phyloP scores from a whole-genome alignment of 2,888 invertebrate genomes.

The Eustalomyia histrio region DNA sequence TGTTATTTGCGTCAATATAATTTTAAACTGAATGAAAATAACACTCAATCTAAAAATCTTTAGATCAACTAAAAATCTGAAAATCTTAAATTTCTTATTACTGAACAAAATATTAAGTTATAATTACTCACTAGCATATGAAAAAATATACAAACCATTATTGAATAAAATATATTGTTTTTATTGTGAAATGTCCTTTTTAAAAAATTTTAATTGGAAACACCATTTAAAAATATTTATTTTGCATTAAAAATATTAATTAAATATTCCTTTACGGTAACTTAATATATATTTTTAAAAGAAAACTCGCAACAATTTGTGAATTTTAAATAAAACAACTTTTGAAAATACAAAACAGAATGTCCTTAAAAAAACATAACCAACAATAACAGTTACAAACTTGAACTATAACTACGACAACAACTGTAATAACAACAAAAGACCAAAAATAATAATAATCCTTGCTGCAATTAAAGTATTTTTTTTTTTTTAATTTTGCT shows the following conservation, averaged over 20 bases:
- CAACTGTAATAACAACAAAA: slow-evolving; percentile 23
- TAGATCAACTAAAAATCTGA: too few species aligned
- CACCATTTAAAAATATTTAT: too few species aligned
- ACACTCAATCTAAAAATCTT: too few species aligned
- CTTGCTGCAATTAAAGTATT: slow-evolving; percentile 53
- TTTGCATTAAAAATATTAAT: neutral
- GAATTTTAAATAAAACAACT: neutral
- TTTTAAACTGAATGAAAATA: too few species aligned
- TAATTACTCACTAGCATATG: too few species aligned
- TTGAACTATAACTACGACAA: slow-evolving; percentile 31
- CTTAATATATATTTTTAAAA: neutral
- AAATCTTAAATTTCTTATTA: too few species aligned
- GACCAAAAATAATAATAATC: slow-evolving; percentile 40
- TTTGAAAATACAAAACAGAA: neutral
- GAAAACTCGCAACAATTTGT: neutral
- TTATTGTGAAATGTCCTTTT: too few species aligned
- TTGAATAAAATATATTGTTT: too few species aligned
- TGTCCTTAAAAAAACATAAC: slow-evolving; percentile 30
- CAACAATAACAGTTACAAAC: slow-evolving; percentile 37
- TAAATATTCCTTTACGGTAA: neutral
- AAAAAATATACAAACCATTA: too few species aligned
- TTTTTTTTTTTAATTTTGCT: slow-evolving; percentile 15
- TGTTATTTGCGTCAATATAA: too few species aligned
- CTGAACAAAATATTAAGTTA: too few species aligned
- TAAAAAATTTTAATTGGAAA: neutral